Conservation (phyloP, 2,888 invertebrate species). For the Dromius quadrimaculatus region DNA sequence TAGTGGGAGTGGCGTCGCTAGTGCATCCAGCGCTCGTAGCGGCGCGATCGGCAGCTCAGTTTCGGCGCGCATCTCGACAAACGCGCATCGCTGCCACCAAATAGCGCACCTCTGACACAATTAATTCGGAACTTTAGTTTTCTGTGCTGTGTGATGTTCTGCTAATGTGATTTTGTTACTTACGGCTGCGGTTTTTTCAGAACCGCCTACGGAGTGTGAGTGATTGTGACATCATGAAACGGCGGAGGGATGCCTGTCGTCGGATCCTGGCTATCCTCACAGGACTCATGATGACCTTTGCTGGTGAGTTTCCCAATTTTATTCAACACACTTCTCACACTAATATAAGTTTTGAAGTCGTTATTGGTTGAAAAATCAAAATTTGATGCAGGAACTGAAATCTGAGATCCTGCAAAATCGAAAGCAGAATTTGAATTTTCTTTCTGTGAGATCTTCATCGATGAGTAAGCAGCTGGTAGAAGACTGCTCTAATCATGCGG, state of each 20-base stretch:
- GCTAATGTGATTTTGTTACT: slow-evolving; percentile 37
- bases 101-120: no score
- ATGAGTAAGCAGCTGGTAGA: no score
- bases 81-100: slow-evolving; percentile 23
- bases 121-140: background rate
- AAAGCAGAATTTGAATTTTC: no score
- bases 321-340: no score
- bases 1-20: slow-evolving; percentile 64
- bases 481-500: no score
- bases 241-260: slow-evolving; percentile 25
- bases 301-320: no score
- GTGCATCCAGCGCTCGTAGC: slow-evolving; percentile 59
- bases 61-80: slow-evolving; percentile 63
- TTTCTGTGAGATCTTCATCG: no score
- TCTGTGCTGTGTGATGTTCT: slow-evolving; percentile 7
- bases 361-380: no score
- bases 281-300: slow-evolving; percentile 32
- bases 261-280: slow-evolving; percentile 27
- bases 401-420: no score
- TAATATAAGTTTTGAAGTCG: no score
- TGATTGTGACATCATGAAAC: slow-evolving; percentile 40
- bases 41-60: slow-evolving; percentile 62
- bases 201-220: slow-evolving; percentile 42
- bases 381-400: no score
- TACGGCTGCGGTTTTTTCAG: slow-evolving; percentile 40